Base-by-base conservation (phyloP, 2,113 vertebrate species). In the Ranitomeya imitator region DNA sequence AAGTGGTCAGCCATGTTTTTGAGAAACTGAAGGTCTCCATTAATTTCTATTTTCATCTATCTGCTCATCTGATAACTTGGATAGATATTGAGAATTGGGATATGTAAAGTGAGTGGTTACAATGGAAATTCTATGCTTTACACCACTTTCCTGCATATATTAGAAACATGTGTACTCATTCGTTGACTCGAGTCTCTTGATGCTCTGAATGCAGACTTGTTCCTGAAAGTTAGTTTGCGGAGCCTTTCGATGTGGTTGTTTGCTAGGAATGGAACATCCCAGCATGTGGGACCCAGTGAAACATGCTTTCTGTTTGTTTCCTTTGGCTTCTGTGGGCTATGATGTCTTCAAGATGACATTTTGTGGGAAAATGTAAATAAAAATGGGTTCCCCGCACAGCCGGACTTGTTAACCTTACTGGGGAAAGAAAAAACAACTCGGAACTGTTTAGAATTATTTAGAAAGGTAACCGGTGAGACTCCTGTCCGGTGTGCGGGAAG, bases 311-410 rank as follows among this genome's bases (percentile, higher is more conserved):
- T 92, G 91, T 94, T 94, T 95, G 93, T 95, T 95, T 95, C 93
- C 91, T 90, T 95, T 95, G 94, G 95, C 95, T 96, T 94, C 94
- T 94, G 95, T 94, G 67, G 93, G 91, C 94, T 93, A 89, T 93
- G 93, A 96, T 95, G 93, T 91, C 90, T 95, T 95, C 94, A 94
- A 89, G 93, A 93, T 94, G 94, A 95, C 89, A 92, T 73, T 19
- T 79, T 91, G 85, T 94, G 91, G 89, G 91, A 94, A 94, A 91
- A 80, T 91, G 91, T 93, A 91, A 91, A 92, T 93, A 94, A 91
- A 90, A 91, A 74, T 90, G 87, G 82, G 88, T 91, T 91, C 92
- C 45, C 65, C 67, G 81, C 79, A 82, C 89, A 52, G 81, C 86
- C 54, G 88, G 91, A 90, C 95, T 91, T 93, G 52, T 65, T 89